Base-by-base conservation (phyloP, 2,888 invertebrate species). In the Apodemia hepburni region DNA sequence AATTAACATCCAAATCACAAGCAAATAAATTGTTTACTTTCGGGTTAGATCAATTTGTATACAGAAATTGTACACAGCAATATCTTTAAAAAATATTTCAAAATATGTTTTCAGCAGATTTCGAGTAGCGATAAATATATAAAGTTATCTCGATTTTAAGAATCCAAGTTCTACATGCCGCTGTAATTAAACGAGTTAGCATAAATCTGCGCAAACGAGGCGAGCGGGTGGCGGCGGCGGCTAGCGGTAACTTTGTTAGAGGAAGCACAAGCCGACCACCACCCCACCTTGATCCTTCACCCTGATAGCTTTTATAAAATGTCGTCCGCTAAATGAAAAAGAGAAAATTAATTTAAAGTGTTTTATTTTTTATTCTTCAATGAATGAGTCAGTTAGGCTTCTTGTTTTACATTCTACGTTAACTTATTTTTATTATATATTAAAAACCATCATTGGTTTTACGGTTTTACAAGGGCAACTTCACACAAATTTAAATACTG, bases 241-340 rank as follows among this genome's bases (percentile, higher is more conserved):
- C 70, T 75, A 76, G 74, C 70, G 70, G 73, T 81, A 82, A 84
- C 79, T 79, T 79, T 72, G 79, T 85, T 82, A 82, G 74, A 71
- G 73, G 58, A 58, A 70, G 75, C 70, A 66, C 69, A 70, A 65
- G 69, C 67, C 63, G 65, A 69, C 71, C 72, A 68, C 66, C 70
- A 70, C 66, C 70, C 47, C 58, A 60, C 66, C 66, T 64, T 58
- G 63, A 63, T 66, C 66, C 64, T 62, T 69, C 65, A 64, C 65
- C 63, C 57, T 57, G 67, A 64, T 64, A 63, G 67, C 64, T 61
- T 61, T 61, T 61, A 61, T 58, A 61, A 61, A 61, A 61, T 61
- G 61, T 61, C 61, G 61, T 45, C 58, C 58, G 61, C 58, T 61
- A 61, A 61, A 61, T 61, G 61, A 47, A 61, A 61, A 61, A 58